Percentiles rank a stretch among this genome's conserved stretches.
phyloP scores from a whole-genome alignment of 2,797 vertebrate species.

The Tapera naevia region DNA sequence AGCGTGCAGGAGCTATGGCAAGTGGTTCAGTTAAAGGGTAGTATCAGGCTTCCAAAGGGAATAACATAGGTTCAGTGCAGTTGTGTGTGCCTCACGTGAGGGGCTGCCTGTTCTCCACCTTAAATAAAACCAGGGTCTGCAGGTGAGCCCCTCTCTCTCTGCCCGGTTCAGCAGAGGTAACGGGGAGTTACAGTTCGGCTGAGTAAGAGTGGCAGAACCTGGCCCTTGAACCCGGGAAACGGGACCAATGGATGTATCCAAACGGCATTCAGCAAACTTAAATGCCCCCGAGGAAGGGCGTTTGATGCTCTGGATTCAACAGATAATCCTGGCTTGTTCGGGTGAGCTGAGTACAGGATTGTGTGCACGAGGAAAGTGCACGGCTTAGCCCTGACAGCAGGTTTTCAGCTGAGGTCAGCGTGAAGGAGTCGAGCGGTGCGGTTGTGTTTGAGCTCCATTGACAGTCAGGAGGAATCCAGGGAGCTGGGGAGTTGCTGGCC shows the following conservation, averaged over 20 bases:
- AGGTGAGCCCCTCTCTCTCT: background rate
- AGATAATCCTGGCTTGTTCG: background rate
- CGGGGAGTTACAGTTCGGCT: background rate
- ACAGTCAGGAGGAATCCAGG: background rate
- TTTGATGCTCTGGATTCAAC: constrained; percentile 17
- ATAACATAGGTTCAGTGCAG: background rate
- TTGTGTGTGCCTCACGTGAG: background rate
- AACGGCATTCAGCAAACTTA: background rate
- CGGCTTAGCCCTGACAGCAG: background rate
- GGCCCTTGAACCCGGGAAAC: background rate
- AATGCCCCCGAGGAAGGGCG: background rate
- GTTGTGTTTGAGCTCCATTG: background rate
- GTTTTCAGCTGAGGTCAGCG: background rate
- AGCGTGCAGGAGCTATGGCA: background rate
- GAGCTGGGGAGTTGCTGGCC: background rate
- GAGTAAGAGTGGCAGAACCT: background rate
- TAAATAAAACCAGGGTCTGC: background rate
- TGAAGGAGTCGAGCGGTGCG: background rate
- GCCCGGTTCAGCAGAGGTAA: background rate
- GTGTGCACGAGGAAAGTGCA: background rate
- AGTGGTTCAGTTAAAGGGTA: background rate
- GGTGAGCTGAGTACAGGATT: background rate
- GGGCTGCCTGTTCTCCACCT: background rate
- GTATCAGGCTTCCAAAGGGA: background rate
- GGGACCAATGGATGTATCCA: constrained; percentile 23